These are phyloP conservation scores for Ailuropoda melanoleuca DNA, from an alignment of 2,113 vertebrate genomes.

Conservation along the genomic window DNA sequence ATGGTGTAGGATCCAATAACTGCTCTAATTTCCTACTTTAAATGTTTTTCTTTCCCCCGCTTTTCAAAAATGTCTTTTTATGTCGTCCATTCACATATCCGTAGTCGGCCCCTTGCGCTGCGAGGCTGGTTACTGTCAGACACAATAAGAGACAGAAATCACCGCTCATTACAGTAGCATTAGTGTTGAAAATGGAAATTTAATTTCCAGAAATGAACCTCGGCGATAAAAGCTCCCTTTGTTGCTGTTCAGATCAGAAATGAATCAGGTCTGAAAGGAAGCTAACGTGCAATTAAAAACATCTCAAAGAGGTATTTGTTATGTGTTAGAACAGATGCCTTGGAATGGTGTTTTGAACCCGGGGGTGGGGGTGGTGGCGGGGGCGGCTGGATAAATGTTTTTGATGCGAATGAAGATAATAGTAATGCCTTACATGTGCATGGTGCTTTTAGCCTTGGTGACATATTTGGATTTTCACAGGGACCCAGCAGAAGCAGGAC, in stretches of 20 bases:
- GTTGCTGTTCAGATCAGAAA: constrained; percentile 83
- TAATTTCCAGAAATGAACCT: constrained; percentile 85
- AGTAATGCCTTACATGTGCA: background rate
- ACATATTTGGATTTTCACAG: background rate
- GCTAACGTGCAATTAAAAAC: constrained; percentile 75
- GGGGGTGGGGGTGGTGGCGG: background rate
- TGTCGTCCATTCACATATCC: constrained; percentile 81
- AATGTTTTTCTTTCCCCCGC: constrained; percentile 87
- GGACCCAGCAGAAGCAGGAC: background rate
- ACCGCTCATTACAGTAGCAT: constrained; percentile 82
- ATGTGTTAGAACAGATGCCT: constrained; percentile 64
- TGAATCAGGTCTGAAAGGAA: constrained; percentile 82
- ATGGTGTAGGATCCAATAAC: constrained; percentile 85
- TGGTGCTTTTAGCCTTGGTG: background rate
- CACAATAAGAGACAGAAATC: constrained; percentile 83
- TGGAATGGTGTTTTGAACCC: background rate
- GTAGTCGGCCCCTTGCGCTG: constrained; percentile 79
- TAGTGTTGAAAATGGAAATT: constrained; percentile 87
- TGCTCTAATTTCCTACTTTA: constrained; percentile 88
- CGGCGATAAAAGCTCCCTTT: constrained; percentile 85
- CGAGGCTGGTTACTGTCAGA: constrained; percentile 83
- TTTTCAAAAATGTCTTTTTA: constrained; percentile 84
- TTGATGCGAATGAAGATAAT: constrained; percentile 45
- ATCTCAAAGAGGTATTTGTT: constrained; percentile 78
- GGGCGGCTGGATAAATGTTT: background rate